Base-by-base conservation (phyloP, 2,888 invertebrate genomes). In the Phortica okadai region DNA sequence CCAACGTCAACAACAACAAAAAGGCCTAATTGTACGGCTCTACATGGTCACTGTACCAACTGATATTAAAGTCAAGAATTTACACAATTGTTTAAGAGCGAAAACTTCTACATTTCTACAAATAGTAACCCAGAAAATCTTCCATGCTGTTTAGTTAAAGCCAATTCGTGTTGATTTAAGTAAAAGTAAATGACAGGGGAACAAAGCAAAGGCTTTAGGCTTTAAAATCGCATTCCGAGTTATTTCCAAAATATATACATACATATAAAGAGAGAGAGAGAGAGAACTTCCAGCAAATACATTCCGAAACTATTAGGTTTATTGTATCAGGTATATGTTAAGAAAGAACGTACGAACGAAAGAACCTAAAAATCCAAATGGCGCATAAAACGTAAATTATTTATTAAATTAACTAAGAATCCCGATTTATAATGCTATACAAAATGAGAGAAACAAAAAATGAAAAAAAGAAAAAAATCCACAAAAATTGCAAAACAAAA, bases 1-100 rank as follows among this genome's bases (percentile, higher is more conserved):
- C 50, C 50, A 50, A 91, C 82, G 90, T 92, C 87, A 93, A 93
- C 80, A 91, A 91, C 82, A 90, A 93, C 88, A 93, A 93, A 92
- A 92, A 89, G 83, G 88, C 87, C 80, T 89, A 90, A 85, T 72
- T 66, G 21, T 33, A 33, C 33, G 33, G 33, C 33, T 4, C 33
- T 33, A 33, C 0, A 33, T 33, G 33, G 33, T 33, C 33, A 33
- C 1, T 33, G 33, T 33, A 33, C 33, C 33, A 33, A 33, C 33
- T 33, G 33, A 33, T 33, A 33, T 33, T 33, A 33, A 8, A 6
- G 50, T 50, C 8, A 50, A 50, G 50, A 50, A 50, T 50, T 50
- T 50, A 50, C 14, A 50, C 33, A 33, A 33, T 33, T 33, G 33
- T 50, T 50, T 50, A 50, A 14, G 10, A 11, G 8, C 14, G 50